phyloP scores from a whole-genome alignment of 2,797 vertebrate genomes.

The Ammospiza maritima region DNA sequence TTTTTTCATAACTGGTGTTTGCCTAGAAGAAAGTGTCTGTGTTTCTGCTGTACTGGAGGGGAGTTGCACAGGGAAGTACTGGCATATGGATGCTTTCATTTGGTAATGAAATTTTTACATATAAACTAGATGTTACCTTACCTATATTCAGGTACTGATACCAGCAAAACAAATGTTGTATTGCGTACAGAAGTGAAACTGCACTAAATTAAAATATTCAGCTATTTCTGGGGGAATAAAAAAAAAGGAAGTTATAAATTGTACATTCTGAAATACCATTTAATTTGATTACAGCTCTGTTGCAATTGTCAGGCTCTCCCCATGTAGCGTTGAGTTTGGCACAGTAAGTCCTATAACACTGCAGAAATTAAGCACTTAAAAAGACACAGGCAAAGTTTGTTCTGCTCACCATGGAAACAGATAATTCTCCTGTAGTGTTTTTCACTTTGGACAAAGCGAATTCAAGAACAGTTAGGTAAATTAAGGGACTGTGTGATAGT shows the following conservation, averaged over 20 bases:
- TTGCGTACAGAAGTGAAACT: background rate
- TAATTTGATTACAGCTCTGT: conserved; percentile 26
- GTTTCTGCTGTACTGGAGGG: background rate
- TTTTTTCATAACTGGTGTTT: background rate
- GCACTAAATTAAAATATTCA: background rate
- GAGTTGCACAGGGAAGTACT: background rate
- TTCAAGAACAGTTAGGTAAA: conserved; percentile 42
- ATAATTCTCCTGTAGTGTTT: conserved; percentile 18
- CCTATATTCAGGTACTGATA: background rate
- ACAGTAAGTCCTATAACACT: background rate
- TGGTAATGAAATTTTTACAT: background rate
- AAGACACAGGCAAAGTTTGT: conserved; percentile 16
- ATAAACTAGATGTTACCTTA: background rate
- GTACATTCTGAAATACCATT: background rate
- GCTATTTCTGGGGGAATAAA: background rate
- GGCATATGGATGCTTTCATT: background rate
- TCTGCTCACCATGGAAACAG: conserved; percentile 49
- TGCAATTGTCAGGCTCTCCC: background rate
- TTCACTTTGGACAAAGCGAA: background rate
- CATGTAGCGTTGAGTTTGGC: background rate
- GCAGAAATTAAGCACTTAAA: conserved; percentile 13
- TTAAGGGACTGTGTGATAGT: background rate
- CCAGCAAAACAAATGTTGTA: background rate
- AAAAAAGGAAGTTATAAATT: background rate
- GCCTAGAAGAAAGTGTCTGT: background rate